Percentiles rank a stretch among this genome's conserved stretches.
Conservation (phyloP, 1,140 invertebrate genomes). For the Coptotermes formosanus region DNA sequence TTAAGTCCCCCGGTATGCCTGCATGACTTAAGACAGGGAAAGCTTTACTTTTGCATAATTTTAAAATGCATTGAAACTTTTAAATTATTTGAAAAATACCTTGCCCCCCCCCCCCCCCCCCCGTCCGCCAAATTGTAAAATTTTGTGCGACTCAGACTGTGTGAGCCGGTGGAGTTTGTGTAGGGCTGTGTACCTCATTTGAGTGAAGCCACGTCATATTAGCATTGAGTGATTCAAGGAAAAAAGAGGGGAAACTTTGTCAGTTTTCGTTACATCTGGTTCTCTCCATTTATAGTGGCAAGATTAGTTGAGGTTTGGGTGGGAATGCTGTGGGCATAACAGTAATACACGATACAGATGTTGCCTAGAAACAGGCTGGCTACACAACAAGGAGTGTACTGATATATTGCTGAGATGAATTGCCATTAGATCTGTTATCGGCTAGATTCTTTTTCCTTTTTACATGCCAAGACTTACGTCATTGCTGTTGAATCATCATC, state of each 20-base stretch:
- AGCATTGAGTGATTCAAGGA: background rate
- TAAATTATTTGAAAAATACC: no score
- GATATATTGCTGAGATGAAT: background rate
- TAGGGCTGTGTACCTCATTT: no score
- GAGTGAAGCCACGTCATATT: background rate
- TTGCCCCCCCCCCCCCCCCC: no score
- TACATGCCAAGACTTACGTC: background rate
- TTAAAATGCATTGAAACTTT: no score
- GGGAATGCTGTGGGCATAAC: background rate
- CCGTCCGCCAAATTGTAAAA: no score
- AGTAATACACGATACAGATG: background rate
- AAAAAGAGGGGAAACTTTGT: background rate
- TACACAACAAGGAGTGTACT: background rate
- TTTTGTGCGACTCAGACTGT: no score
- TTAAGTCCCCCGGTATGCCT: no score
- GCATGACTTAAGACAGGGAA: no score
- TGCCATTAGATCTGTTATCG: background rate
- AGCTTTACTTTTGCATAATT: no score
- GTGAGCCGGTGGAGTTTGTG: no score
- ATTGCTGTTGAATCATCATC: slow-evolving; percentile 1
- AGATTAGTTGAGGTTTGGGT: background rate
- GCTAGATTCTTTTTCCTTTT: background rate
- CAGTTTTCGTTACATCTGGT: background rate
- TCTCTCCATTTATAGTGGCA: background rate
- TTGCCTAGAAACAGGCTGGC: background rate